These are phyloP conservation scores for Poecilia velifera DNA, from an alignment of 2,797 vertebrate genomes.

Conservation along the genomic window DNA sequence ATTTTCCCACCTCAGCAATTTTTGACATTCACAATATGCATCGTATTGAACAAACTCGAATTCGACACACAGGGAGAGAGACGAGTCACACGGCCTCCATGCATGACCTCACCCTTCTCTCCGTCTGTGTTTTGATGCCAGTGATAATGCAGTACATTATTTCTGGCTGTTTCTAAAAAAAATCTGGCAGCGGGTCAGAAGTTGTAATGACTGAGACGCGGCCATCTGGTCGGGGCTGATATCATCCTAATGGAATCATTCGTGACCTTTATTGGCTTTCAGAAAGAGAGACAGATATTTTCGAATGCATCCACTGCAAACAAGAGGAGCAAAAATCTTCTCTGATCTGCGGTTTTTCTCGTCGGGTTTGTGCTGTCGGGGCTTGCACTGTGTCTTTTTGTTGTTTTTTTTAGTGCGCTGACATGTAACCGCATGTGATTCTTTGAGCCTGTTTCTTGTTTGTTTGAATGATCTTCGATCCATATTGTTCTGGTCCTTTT, in stretches of 20 bases:
- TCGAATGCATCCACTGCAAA: conserved; percentile 17
- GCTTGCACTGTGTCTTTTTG: conserved; percentile 13
- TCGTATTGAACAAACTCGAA: neutral
- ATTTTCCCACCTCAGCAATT: neutral
- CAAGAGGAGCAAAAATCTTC: conserved; percentile 16
- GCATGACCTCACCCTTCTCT: neutral
- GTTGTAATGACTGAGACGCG: conserved; percentile 43
- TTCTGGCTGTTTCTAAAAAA: conserved; percentile 15
- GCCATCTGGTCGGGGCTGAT: conserved; percentile 64
- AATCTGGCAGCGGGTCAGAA: conserved; percentile 52
- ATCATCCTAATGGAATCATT: conserved; percentile 58
- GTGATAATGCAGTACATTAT: conserved; percentile 11
- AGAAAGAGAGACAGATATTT: conserved; percentile 40
- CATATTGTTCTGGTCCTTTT: no score
- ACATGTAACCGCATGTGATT: conserved; percentile 29
- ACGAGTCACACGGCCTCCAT: neutral
- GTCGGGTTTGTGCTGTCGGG: conserved; percentile 21
- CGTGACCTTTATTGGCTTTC: conserved; percentile 65
- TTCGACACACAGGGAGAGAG: neutral
- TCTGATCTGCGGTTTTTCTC: conserved; percentile 5
- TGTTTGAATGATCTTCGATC: neutral
- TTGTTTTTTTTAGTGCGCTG: conserved; percentile 2
- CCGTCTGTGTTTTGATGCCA: conserved; percentile 2
- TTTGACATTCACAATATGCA: neutral
- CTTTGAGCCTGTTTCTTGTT: neutral